Conservation (phyloP, 2,888 invertebrate species). For the Platycheirus rosarum region DNA sequence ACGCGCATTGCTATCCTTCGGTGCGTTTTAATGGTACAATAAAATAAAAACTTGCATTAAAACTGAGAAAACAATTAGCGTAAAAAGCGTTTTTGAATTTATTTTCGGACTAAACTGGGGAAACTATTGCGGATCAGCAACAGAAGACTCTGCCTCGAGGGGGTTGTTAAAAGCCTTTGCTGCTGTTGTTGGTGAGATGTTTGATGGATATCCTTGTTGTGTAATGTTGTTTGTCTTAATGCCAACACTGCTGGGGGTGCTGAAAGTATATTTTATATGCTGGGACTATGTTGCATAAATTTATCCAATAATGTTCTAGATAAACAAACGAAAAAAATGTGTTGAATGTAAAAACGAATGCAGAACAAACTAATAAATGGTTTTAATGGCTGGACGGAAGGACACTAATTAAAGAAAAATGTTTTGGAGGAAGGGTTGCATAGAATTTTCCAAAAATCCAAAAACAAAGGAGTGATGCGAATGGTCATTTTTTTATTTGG, state of each 20-base stretch:
- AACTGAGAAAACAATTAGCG: conserved; percentile 81
- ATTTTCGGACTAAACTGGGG: conserved; percentile 70
- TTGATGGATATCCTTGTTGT: conserved; percentile 62
- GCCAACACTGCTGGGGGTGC: conserved; percentile 63
- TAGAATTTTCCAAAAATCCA: too few relatives aligned
- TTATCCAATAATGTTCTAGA: conserved; percentile 63
- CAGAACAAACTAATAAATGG: conserved; percentile 28
- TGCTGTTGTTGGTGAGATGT: conserved; percentile 25
- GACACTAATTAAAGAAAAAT: too few relatives aligned
- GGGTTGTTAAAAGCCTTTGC: conserved; percentile 51
- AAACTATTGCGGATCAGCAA: conserved; percentile 62
- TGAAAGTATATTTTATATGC: conserved; percentile 62
- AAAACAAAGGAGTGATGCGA: too few relatives aligned
- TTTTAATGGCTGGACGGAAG: conserved; percentile 69
- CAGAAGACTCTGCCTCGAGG: conserved; percentile 41
- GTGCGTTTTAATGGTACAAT: conserved; percentile 72
- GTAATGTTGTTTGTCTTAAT: conserved; percentile 65
- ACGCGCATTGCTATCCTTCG: conserved; percentile 39
- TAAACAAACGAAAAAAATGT: conserved; percentile 34
- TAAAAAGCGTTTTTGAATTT: conserved; percentile 78
- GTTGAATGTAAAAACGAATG: conserved; percentile 21
- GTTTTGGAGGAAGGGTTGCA: too few relatives aligned
- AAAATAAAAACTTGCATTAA: conserved; percentile 78
- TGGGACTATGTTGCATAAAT: conserved; percentile 67
- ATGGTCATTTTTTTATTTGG: too few relatives aligned